Percentiles rank a stretch among this genome's conserved stretches.
phyloP scores from a whole-genome alignment of 2,888 invertebrate genomes.

The Caenorhabditis wallacei region DNA sequence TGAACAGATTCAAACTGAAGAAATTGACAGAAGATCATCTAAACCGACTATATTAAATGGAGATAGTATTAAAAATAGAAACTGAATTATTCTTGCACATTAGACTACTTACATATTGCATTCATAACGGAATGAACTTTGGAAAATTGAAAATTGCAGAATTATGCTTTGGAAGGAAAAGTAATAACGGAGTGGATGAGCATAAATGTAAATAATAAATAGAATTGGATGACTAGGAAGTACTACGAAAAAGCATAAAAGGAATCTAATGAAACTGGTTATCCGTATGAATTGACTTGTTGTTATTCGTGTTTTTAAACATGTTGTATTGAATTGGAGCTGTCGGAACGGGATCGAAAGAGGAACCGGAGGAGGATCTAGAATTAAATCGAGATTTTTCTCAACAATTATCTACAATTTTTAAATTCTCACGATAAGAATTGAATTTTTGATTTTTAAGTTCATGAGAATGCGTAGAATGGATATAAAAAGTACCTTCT shows the following conservation, averaged over 20 bases:
- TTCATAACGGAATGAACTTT: constrained; percentile 33
- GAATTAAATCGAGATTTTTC: not conserved
- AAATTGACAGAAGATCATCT: constrained; percentile 20
- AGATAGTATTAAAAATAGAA: constrained; percentile 12
- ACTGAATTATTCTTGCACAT: not conserved
- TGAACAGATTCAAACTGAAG: constrained; percentile 11
- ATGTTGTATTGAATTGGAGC: constrained; percentile 29
- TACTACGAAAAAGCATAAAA: not conserved
- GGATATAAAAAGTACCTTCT: constrained; percentile 27
- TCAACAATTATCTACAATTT: not conserved
- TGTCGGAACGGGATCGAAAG: constrained; percentile 42
- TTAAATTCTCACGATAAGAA: not conserved
- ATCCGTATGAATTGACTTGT: constrained; percentile 53
- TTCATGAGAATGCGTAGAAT: no score
- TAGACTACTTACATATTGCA: not conserved
- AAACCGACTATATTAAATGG: constrained; percentile 32
- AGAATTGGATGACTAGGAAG: constrained; percentile 3
- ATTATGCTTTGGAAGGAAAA: constrained; percentile 45
- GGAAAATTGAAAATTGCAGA: constrained; percentile 32
- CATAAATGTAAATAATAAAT: constrained; percentile 13
- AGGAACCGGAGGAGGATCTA: constrained; percentile 55
- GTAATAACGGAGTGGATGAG: constrained; percentile 4
- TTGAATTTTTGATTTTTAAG: no score
- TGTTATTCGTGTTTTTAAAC: constrained; percentile 49
- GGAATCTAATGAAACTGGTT: constrained; percentile 29